These are phyloP conservation scores for Drosophila tripunctata DNA, from an alignment of 2,888 invertebrate species.

Conservation along the genomic window DNA sequence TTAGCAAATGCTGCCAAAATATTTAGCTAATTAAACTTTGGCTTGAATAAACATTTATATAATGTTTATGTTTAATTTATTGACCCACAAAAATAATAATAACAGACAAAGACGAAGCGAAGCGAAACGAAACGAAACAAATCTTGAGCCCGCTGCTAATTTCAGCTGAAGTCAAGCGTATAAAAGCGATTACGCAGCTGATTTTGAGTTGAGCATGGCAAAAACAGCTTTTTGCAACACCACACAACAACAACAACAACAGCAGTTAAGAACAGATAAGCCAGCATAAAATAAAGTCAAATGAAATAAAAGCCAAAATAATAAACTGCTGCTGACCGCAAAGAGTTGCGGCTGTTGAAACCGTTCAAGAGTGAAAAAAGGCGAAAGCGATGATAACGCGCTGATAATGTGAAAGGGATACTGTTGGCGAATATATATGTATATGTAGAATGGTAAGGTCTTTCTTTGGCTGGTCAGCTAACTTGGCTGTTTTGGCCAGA, in stretches of 20 bases:
- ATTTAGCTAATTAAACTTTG: neutral
- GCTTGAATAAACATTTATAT: constrained; percentile 18
- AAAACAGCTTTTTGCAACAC: constrained; percentile 60
- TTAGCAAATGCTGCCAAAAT: neutral
- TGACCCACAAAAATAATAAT: constrained; percentile 14
- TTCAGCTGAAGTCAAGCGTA: constrained; percentile 81
- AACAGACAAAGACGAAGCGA: neutral
- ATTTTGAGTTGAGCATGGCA: constrained; percentile 45
- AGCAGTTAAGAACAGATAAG: constrained; percentile 49
- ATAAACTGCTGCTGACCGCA: constrained; percentile 77
- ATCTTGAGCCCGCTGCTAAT: constrained; percentile 71
- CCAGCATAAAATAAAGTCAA: constrained; percentile 64
- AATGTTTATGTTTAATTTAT: constrained; percentile 39
- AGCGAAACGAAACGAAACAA: constrained; percentile 32
- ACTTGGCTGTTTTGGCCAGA: constrained; percentile 15
- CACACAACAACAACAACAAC: constrained; percentile 18
- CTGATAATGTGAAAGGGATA: constrained; percentile 64
- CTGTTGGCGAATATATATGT: no score
- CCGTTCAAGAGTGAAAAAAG: constrained; percentile 58
- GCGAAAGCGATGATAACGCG: constrained; percentile 75
- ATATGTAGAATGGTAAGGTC: constrained; percentile 8
- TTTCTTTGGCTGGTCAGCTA: constrained; percentile 40
- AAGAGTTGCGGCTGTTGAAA: constrained; percentile 40
- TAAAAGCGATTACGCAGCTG: constrained; percentile 81
- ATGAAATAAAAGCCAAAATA: constrained; percentile 73